Base-by-base conservation (phyloP, 1,140 invertebrate species). In the Anastatus disparis region DNA sequence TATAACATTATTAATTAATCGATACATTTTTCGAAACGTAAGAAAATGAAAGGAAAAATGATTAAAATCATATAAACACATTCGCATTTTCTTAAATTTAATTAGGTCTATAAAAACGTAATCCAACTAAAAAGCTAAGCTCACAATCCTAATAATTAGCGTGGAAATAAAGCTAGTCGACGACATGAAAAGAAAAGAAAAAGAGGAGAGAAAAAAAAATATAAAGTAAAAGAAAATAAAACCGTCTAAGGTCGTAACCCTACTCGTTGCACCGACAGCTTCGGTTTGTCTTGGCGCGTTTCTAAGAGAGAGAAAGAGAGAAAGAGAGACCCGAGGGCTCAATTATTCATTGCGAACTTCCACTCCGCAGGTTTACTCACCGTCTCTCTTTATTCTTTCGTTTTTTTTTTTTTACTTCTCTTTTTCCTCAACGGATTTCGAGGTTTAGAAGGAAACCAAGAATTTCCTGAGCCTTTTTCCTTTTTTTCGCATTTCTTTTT, bases 341-440 rank as follows among this genome's bases (percentile, higher is more conserved):
- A 76, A 78, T 78, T 78, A 78, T 75, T 78, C 75, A 78, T 75
- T 68, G 55, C 55, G 46, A 59, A 68, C 66, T 59, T 68, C 56
- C 13, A 59, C 55, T 59, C 70, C 66, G 24, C 29, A 13, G 70
- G 22, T 62, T 71, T 64, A 35, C 68, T 44, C 48, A 53, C 26
- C 59, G 48, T 44, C 53, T 63, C 69, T 71, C 73, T 70, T 42
- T 48, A 31, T 24, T 10, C n/a, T 15, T 53, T 15, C 63, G 62
- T 67, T 35, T 76, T 70, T 22, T 17, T 29, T 13, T 56, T n/a
- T 35, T 40, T 20, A 20, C 26, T 17, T 10, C 70, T 74, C 71
- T 71, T 76, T 55, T 58, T 35, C 13, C 55, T 65, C 56, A 22
- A 29, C 44, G 62, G 70, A 59, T 65, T 59, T 72, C 40, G 48